Conservation (phyloP, 1,140 invertebrate species). For the Aradophagus sp. region DNA sequence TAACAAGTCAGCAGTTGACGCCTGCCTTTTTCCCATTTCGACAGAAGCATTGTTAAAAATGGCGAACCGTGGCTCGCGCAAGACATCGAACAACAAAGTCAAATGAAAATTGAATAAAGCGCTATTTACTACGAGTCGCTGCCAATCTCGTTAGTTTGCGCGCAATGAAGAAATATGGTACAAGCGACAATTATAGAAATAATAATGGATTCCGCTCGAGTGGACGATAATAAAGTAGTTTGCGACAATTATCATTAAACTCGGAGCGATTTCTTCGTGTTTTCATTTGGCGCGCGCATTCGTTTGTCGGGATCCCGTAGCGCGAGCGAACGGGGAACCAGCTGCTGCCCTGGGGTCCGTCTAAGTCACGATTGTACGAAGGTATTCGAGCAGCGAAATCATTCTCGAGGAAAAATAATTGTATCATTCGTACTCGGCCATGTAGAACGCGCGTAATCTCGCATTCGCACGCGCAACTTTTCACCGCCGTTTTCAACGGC, state of each 20-base stretch:
- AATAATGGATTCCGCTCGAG: constrained; percentile 56
- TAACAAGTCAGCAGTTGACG: too few species aligned
- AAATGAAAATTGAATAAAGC: too few species aligned
- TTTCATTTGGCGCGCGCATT: constrained; percentile 53
- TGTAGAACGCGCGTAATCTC: constrained; percentile 50
- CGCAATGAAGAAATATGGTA: constrained; percentile 28
- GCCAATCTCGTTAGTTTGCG: background rate
- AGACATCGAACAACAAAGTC: too few species aligned
- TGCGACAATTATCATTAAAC: constrained; percentile 63
- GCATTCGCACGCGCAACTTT: constrained; percentile 34
- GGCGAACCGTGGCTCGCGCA: too few species aligned
- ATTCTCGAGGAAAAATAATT: constrained; percentile 72
- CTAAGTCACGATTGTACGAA: constrained; percentile 63
- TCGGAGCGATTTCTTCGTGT: constrained; percentile 58
- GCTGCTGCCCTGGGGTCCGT: constrained; percentile 59
- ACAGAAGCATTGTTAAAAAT: too few species aligned
- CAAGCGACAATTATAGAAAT: constrained; percentile 45
- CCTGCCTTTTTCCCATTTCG: too few species aligned
- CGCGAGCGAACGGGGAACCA: constrained; percentile 47
- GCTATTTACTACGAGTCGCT: too few species aligned
- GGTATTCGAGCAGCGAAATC: constrained; percentile 66
- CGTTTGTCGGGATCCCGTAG: constrained; percentile 58
- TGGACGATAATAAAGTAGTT: constrained; percentile 68
- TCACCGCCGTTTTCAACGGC: constrained; percentile 6
- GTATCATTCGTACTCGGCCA: constrained; percentile 53